Percentiles rank a stretch among this genome's conserved stretches.
These are phyloP conservation scores for Cacatua alba DNA, from an alignment of 2,113 vertebrate genomes.

Conservation along the genomic window DNA sequence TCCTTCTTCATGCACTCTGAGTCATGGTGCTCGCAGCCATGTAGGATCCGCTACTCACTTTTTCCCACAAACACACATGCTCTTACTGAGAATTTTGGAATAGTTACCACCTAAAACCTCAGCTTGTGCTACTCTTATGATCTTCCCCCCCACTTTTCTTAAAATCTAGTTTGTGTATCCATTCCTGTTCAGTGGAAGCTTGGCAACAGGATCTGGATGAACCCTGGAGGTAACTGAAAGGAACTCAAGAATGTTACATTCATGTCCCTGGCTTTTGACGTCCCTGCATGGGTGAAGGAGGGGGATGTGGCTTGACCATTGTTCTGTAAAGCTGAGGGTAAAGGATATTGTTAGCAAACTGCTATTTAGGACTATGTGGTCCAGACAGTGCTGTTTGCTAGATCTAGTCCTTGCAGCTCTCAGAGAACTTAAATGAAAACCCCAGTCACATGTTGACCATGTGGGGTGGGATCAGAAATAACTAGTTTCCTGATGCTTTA, in stretches of 20 bases:
- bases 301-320: slow-evolving; percentile 44
- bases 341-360: slow-evolving; percentile 24
- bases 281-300: not conserved
- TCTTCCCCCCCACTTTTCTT: no score
- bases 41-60: slow-evolving; percentile 5
- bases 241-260: not conserved
- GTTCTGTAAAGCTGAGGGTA: slow-evolving; percentile 33
- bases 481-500: not conserved
- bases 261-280: not conserved
- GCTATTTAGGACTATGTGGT: slow-evolving; percentile 22
- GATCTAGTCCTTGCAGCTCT: not conserved
- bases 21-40: slow-evolving; percentile 2
- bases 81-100: slow-evolving; percentile 55
- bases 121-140: not conserved
- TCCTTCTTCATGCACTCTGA: slow-evolving; percentile 9
- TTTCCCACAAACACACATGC: not conserved
- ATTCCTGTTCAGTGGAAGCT: not conserved
- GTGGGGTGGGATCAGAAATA: not conserved
- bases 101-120: not conserved
- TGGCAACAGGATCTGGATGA: not conserved
- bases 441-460: not conserved
- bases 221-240: not conserved
- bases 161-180: not conserved
- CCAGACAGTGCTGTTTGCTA: not conserved
- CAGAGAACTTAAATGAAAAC: not conserved